Percentiles rank a stretch among this genome's conserved stretches.
These are phyloP conservation scores for Zosterops hypoxanthus DNA, from an alignment of 2,113 vertebrate species.

Conservation along the genomic window DNA sequence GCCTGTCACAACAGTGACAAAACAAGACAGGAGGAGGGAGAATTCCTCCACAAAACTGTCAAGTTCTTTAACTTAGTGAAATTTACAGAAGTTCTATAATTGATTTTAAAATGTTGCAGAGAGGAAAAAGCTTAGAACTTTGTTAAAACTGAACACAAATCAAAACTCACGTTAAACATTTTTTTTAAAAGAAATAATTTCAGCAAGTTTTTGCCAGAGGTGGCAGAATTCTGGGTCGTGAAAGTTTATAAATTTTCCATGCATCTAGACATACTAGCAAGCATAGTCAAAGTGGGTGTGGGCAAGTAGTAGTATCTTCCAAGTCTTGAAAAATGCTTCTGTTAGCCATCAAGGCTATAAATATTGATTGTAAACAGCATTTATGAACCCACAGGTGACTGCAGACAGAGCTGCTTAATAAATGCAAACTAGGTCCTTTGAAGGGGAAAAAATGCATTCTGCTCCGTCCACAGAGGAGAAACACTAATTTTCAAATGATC, in stretches of 20 bases:
- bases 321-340: not conserved
- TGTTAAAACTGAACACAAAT: not conserved
- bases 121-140: not conserved
- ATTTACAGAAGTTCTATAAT: not conserved
- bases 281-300: not conserved
- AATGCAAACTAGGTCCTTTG: not conserved
- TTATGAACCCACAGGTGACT: not conserved
- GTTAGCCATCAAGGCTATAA: not conserved
- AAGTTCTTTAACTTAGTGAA: not conserved
- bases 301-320: not conserved
- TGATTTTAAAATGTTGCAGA: not conserved
- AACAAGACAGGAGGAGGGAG: slow-evolving; percentile 7
- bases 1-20: slow-evolving; percentile 44
- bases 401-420: not conserved
- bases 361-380: not conserved
- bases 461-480: not conserved
- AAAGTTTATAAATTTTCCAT: not conserved
- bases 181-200: not conserved
- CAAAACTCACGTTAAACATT: not conserved
- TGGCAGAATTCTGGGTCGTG: not conserved
- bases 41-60: not conserved
- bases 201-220: not conserved
- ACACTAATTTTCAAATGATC: not conserved
- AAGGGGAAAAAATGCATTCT: not conserved
- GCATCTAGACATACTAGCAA: not conserved